These are phyloP conservation scores for Sardinella longiceps DNA, from an alignment of 2,797 vertebrate genomes.

Conservation along the genomic window DNA sequence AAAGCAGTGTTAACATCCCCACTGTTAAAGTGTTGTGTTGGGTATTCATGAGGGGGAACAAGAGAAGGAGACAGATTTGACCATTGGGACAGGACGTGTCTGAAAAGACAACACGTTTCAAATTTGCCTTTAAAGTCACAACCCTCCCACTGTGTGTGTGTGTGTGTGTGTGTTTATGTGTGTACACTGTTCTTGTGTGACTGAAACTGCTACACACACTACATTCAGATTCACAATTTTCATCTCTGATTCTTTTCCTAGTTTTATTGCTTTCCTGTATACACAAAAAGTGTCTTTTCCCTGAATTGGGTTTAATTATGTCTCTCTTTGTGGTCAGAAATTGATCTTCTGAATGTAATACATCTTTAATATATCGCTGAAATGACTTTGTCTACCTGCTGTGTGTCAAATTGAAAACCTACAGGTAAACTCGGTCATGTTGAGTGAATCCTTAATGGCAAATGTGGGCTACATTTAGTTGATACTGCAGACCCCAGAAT, in stretches of 20 bases:
- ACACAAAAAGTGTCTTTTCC: neutral
- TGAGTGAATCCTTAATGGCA: conserved; percentile 45
- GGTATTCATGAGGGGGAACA: neutral
- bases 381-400: conserved; percentile 55
- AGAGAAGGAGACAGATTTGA: neutral
- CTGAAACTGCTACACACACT: conserved; percentile 4
- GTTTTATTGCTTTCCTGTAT: neutral
- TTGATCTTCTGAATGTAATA: conserved; percentile 67
- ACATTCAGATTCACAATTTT: neutral
- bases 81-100: neutral
- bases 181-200: neutral
- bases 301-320: conserved; percentile 65
- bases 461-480: conserved; percentile 35
- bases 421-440: conserved; percentile 65
- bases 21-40: conserved; percentile 26
- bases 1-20: conserved; percentile 19
- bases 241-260: neutral
- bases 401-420: conserved; percentile 70
- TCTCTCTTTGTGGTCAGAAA: conserved; percentile 65
- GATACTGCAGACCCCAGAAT: neutral
- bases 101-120: neutral
- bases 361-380: conserved; percentile 61
- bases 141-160: neutral
- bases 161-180: neutral
- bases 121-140: neutral